Base-by-base conservation (phyloP, 2,113 vertebrate species). In the Callaeas wilsoni region DNA sequence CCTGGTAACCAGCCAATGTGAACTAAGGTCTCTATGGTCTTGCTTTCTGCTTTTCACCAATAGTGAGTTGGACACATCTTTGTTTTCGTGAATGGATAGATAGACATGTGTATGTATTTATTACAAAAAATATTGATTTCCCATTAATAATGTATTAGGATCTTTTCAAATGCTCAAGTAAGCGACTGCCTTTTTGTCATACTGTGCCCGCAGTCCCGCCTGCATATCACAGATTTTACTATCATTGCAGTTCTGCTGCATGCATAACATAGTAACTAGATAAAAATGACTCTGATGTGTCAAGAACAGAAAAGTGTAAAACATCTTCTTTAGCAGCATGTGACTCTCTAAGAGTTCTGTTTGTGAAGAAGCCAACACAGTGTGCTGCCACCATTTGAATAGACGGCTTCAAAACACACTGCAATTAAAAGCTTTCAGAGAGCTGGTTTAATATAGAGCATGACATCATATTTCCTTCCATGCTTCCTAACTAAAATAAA, bases 131-230 rank as follows among this genome's bases (percentile, higher is more conserved):
- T 70, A 93, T 39, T 59, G 55, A 84, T 94, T 94, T 74, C 3
- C 57, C 25, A 64, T 96, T 87, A 95, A 95, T 93, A 85, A 95
- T 74, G 19, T 55, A 91, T 83, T 69, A 65, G 46, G 22, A 91
- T 50, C 59, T 77, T 33, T 94, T 80, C 30, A 63, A 6, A 39
- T 70, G 71, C 75, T 59, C 60, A 35, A 83, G 62, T n/a, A 81
- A 87, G 74, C 0, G 0, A 39, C 63, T 44, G 29, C 30, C 53
- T 73, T 86, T 90, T 90, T 83, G 71, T 76, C 53, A 41, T 56
- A 14, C 14, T 26, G 56, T 56, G n/a, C 64, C 85, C 0, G 0
- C 75, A 83, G 93, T 37, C 71, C 84, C 47, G 53, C 55, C 87
- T 90, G 59, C 33, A 15, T 25, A 26, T 44, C 4, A 0, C 73